Percentiles rank a stretch among this genome's conserved stretches.
These are phyloP conservation scores for Mastacembelus armatus DNA, from an alignment of 2,797 vertebrate species.

Conservation along the genomic window DNA sequence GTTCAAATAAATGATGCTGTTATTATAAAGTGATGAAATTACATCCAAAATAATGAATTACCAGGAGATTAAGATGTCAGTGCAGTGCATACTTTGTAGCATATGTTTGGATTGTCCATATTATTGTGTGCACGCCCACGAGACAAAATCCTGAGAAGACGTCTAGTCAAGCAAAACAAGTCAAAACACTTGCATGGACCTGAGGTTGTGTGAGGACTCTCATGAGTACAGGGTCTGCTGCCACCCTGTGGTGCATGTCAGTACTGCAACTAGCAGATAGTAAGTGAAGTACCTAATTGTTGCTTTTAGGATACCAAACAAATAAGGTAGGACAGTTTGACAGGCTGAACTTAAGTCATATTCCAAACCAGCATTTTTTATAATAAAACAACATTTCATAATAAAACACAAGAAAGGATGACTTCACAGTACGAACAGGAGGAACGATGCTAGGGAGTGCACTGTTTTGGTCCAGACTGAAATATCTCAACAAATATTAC, in stretches of 20 bases:
- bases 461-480: too few species aligned
- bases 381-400: too few species aligned
- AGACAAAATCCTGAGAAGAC: background rate
- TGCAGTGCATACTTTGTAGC: background rate
- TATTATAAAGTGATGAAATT: background rate
- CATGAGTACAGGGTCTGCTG: slow-evolving; percentile 18
- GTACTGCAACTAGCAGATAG: slow-evolving; percentile 15
- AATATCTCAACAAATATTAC: too few species aligned
- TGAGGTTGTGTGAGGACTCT: background rate
- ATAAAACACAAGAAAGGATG: too few species aligned
- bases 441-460: too few species aligned
- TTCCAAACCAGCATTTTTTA: too few species aligned
- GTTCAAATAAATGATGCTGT: too few species aligned
- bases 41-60: background rate
- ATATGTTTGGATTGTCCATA: background rate
- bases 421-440: too few species aligned
- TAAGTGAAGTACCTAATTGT: too few species aligned
- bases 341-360: too few species aligned
- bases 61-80: background rate
- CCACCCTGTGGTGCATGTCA: slow-evolving; percentile 40
- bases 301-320: too few species aligned
- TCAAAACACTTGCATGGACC: background rate
- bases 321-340: too few species aligned
- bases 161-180: background rate
- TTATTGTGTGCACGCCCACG: background rate